Evolutionary conservation across 2,888 invertebrate species (phyloP), one percentile per base, ranked within the genome.

Genomic region (Phyto melanocephala): DNA sequence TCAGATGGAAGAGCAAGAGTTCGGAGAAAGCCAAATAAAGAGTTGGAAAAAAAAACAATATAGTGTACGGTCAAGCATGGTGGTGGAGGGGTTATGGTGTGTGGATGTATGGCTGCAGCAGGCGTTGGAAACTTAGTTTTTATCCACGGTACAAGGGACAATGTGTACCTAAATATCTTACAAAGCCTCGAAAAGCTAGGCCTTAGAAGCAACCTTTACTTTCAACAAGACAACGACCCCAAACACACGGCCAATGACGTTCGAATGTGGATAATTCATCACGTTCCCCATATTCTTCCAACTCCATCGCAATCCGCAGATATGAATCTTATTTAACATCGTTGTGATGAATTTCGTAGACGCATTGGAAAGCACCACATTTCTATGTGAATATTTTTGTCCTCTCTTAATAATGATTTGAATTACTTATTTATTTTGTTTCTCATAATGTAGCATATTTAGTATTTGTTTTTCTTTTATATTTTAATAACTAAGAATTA

Each of bases 11-110:
- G 50, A 65, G 3, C n/a, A 6, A 8, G 10, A 24, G 28, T 62
- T 40, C 24, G 70, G 70, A 40, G 70, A 17, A 70, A 72, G 22
- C 50, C 72, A 7, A 72, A 72, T 40, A 72, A 24, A 11, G 50
- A 52, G 37, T 22, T 72, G 22, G 50, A 47, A 15, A 22, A 60
- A 60, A 72, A 28, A 3, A 28, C 3, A 5, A 6, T 28, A 28
- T 3, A 45, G n/a, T 5, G 40, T 62, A 63, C 62, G 8, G 62
- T 63, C 13, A 63, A 63, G n/a, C 45, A 63, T 45, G 62, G 62
- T 24, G 45, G 62, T 24, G 62, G 62, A 20, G 24, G 24, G 2
- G 62, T 63, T 8, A 63, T 45, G 62, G 42, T 42, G 7, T 62
- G 62, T 20, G 62, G 40, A 13, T 62, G 62, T 35, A 60, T 60